Evolutionary conservation across 2,888 invertebrate species (phyloP), one percentile per base, ranked within the genome.

Genomic region (Nymphalis c-album): DNA sequence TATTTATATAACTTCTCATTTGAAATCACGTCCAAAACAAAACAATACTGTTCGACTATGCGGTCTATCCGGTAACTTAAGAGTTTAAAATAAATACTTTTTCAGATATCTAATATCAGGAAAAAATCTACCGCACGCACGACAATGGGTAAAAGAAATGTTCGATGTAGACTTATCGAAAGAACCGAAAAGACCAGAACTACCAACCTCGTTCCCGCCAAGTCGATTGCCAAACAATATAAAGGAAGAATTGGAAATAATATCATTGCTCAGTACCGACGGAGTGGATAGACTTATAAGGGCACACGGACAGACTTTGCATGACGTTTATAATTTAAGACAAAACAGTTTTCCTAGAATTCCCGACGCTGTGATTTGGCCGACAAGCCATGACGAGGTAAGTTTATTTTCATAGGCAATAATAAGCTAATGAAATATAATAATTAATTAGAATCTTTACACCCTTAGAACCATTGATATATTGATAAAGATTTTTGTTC

Each of bases 321-420:
- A 97, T 75, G 99, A 99, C 80, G 96, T 99, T 72, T 95, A 95
- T 75, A 93, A 94, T 17, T 86, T 99, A 65, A 93, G 97, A 77
- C 93, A 94, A 64, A 96, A 97, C 69, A 88, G 84, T 57, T 96
- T 97, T 78, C 93, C 94, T 67, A 94, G 98, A 76, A 97, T 99
- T 80, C 99, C 99, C 2, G 99, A 99, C 81, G 85, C 99, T 17
- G 96, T 99, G 0, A 93, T 98, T 1, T 99, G 99, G 99, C 99
- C 99, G 53, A 94, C 93, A 55, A 94, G 93, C 73, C 98, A 98
- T 84, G 94, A 95, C n/a, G 96, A 98, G 77, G 91, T 92, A 67
- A 58, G 72, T 69, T 10, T 18, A 4, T 40, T 51, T 7, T 35
- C 18, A 40, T 40, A 8, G 35, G 10, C 3, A 40, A 10, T 40